These are phyloP conservation scores for Cyclina sinensis DNA, from an alignment of 1,140 invertebrate species.

Conservation along the genomic window DNA sequence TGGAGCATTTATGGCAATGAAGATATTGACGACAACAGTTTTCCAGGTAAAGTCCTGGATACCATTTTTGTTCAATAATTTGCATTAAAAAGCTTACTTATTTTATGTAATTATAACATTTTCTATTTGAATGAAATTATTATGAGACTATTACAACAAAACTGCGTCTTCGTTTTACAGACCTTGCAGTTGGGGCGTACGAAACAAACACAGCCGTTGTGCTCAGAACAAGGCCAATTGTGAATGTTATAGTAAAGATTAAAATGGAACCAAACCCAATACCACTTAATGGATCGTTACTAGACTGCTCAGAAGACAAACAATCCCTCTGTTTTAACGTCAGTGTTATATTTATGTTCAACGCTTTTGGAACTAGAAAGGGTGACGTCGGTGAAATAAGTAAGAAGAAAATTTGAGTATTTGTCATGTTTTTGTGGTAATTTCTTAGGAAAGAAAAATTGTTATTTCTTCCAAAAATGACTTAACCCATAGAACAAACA, in stretches of 20 bases:
- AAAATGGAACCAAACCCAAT: neutral
- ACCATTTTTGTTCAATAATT: too few relatives aligned
- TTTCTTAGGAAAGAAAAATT: too few relatives aligned
- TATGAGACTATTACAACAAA: too few relatives aligned
- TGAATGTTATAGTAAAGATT: neutral
- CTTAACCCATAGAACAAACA: too few relatives aligned
- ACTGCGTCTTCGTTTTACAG: neutral
- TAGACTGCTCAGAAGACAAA: constrained; percentile 18
- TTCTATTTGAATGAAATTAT: too few relatives aligned
- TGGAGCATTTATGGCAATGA: constrained; percentile 60
- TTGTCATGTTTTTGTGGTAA: too few relatives aligned
- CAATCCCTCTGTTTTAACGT: neutral
- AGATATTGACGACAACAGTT: constrained; percentile 52
- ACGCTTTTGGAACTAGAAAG: neutral
- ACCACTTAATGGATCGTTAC: neutral
- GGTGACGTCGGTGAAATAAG: neutral
- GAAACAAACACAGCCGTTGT: neutral
- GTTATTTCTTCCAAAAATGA: too few relatives aligned
- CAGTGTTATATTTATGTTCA: neutral
- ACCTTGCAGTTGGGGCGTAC: constrained; percentile 24
- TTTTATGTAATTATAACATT: too few relatives aligned
- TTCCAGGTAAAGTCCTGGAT: constrained; percentile 49
- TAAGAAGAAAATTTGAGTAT: too few relatives aligned
- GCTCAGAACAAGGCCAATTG: constrained; percentile 7
- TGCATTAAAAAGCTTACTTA: too few relatives aligned